These are phyloP conservation scores for Himalopsyche phryganea DNA, from an alignment of 1,140 invertebrate genomes.

Conservation along the genomic window DNA sequence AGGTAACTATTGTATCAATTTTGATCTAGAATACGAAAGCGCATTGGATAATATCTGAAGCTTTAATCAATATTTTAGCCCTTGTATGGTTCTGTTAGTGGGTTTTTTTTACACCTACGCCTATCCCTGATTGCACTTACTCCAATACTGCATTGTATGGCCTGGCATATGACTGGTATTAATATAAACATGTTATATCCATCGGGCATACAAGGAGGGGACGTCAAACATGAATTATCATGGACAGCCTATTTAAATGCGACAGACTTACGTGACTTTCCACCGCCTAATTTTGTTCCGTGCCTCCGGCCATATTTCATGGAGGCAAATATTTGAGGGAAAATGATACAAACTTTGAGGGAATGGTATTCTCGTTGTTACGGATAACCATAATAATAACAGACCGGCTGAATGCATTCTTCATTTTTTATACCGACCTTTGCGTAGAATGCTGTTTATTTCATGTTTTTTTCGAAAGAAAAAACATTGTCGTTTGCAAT, in stretches of 20 bases:
- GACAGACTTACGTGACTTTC: slow-evolving; percentile 23
- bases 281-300: slow-evolving; percentile 14
- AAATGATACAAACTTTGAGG: neutral
- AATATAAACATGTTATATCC: slow-evolving; percentile 14
- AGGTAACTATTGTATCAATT: too few species aligned
- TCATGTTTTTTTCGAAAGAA: too few species aligned
- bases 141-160: neutral
- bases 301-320: slow-evolving; percentile 12
- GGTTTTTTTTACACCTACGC: too few species aligned
- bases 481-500: too few species aligned
- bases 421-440: too few species aligned
- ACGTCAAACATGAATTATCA: slow-evolving; percentile 20
- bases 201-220: slow-evolving; percentile 8
- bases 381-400: too few species aligned
- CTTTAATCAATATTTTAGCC: too few species aligned
- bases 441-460: too few species aligned
- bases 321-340: slow-evolving; percentile 21
- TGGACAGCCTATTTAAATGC: slow-evolving; percentile 21
- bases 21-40: too few species aligned
- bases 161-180: slow-evolving; percentile 4
- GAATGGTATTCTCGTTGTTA: neutral
- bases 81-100: too few species aligned
- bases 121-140: neutral
- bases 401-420: too few species aligned
- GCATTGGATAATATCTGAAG: too few species aligned